Conservation (phyloP, 2,888 invertebrate species). For the Baccha elongata region DNA sequence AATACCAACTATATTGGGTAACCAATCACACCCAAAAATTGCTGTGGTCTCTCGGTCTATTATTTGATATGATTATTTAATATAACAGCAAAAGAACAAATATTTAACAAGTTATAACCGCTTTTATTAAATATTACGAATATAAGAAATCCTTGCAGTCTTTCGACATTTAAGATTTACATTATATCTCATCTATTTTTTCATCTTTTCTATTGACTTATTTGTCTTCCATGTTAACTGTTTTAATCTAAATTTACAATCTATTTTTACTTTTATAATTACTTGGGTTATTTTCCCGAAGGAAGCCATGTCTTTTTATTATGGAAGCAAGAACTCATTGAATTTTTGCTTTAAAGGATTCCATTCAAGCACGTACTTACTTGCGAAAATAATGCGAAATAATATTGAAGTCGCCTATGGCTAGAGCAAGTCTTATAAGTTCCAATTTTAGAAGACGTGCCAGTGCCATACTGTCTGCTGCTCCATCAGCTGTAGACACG, state of each 20-base stretch:
- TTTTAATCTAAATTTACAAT: conserved; percentile 32
- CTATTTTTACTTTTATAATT: conserved; percentile 14
- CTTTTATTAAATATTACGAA: too few relatives aligned
- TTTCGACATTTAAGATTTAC: too few relatives aligned
- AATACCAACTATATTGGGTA: too few relatives aligned
- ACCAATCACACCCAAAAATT: too few relatives aligned
- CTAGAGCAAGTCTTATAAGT: conserved; percentile 11
- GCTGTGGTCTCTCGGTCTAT: too few relatives aligned
- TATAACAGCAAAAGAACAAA: too few relatives aligned
- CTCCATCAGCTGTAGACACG: conserved; percentile 15
- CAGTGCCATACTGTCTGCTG: conserved; percentile 63
- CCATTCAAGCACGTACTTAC: conserved; percentile 10
- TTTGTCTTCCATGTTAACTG: conserved; percentile 8
- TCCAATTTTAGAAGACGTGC: conserved; percentile 41
- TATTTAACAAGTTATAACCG: too few relatives aligned
- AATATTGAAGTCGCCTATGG: neutral
- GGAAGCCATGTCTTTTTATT: conserved; percentile 14
- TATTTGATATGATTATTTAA: too few relatives aligned
- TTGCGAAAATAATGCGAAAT: conserved; percentile 4
- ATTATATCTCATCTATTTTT: too few relatives aligned
- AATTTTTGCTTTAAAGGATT: conserved; percentile 1
- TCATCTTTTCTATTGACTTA: too few relatives aligned
- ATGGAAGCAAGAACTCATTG: conserved; percentile 17
- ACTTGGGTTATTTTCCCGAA: conserved; percentile 4
- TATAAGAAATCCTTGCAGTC: too few relatives aligned